phyloP scores from a whole-genome alignment of 2,888 invertebrate species.

The Xanthorhoe designata region DNA sequence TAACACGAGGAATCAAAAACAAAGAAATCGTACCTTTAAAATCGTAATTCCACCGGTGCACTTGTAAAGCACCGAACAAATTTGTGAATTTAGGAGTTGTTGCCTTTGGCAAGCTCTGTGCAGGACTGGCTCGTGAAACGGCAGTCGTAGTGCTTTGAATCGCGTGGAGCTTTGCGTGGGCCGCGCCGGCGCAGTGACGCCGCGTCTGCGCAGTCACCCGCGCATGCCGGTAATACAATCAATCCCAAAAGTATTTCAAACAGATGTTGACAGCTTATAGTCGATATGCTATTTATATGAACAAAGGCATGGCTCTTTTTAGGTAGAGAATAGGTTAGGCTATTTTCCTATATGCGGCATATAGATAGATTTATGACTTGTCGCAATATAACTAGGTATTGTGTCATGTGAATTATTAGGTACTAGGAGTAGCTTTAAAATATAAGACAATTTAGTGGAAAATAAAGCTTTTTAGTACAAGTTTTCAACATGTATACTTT shows the following conservation, averaged over 20 bases:
- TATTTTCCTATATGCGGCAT: no score
- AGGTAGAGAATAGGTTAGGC: neutral
- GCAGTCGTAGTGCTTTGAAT: slow-evolving; percentile 66
- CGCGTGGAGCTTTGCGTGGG: slow-evolving; percentile 73
- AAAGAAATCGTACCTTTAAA: slow-evolving; percentile 51
- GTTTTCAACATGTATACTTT: no score
- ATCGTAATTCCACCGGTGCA: slow-evolving; percentile 45
- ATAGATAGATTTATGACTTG: neutral
- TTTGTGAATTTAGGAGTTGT: slow-evolving; percentile 57
- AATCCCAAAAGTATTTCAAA: slow-evolving; percentile 36
- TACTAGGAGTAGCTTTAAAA: neutral
- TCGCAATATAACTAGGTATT: neutral
- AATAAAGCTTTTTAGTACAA: no score
- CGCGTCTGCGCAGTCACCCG: slow-evolving; percentile 64
- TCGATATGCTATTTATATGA: slow-evolving; percentile 11
- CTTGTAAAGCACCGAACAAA: slow-evolving; percentile 39
- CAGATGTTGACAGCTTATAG: slow-evolving; percentile 13
- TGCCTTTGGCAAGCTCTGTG: slow-evolving; percentile 69
- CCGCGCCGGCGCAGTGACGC: slow-evolving; percentile 49
- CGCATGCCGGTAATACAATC: slow-evolving; percentile 50
- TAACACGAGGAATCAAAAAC: slow-evolving; percentile 40
- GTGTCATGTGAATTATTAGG: neutral
- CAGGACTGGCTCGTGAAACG: slow-evolving; percentile 67
- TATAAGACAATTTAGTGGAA: no score
- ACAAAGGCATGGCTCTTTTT: neutral